Percentiles rank a stretch among this genome's conserved stretches.
Evolutionary conservation across 2,888 invertebrate species (phyloP).

Genomic region (Spisula subtruncata): DNA sequence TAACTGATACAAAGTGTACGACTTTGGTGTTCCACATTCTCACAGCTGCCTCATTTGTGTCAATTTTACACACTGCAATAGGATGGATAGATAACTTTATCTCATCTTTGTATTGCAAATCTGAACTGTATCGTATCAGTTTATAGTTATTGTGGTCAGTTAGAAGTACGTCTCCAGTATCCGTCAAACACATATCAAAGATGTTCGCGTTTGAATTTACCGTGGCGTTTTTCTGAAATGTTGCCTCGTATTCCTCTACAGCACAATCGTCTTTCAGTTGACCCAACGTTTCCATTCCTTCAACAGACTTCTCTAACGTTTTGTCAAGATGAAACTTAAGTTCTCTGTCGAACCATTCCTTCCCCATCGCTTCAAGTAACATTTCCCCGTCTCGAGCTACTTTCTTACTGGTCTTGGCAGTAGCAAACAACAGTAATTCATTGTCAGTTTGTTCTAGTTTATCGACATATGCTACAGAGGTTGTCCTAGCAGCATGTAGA

Average conservation of each 20-base stretch:
- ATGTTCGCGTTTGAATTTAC: neutral
- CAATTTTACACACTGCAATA: slow-evolving; percentile 21
- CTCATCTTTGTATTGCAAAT: slow-evolving; percentile 21
- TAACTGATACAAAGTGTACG: slow-evolving; percentile 23
- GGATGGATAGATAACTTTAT: slow-evolving; percentile 13
- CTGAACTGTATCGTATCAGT: slow-evolving; percentile 5
- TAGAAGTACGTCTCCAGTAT: slow-evolving; percentile 11
- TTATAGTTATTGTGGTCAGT: neutral
- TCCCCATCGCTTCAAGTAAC: neutral
- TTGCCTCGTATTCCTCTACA: slow-evolving; percentile 23
- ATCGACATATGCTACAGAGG: neutral
- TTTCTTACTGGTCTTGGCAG: slow-evolving; percentile 24
- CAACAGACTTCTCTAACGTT: neutral
- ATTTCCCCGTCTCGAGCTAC: slow-evolving; percentile 28
- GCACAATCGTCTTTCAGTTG: neutral
- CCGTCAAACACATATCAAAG: slow-evolving; percentile 10
- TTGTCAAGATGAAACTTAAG: slow-evolving; percentile 15
- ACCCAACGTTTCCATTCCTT: neutral
- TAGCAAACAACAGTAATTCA: slow-evolving; percentile 12
- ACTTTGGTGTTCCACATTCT: neutral
- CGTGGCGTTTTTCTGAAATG: slow-evolving; percentile 5
- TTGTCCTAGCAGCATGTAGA: neutral
- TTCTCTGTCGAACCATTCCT: slow-evolving; percentile 27
- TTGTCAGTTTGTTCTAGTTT: slow-evolving; percentile 17
- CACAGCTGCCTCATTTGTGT: neutral